phyloP scores from a whole-genome alignment of 1,140 invertebrate species.

The Panagrolaimus sp. region DNA sequence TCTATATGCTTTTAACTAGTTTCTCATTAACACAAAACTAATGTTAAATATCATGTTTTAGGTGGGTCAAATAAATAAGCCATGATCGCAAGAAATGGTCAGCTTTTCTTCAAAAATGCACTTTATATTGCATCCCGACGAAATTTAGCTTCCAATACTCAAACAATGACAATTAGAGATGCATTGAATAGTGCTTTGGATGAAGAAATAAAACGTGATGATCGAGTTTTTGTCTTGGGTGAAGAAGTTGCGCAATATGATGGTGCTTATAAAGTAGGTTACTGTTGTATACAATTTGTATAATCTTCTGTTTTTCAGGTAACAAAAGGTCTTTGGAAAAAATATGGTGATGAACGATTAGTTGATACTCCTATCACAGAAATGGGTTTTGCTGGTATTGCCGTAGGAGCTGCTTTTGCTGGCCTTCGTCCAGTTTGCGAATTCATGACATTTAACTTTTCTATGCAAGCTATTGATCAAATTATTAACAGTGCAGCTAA shows the following conservation, averaged over 20 bases:
- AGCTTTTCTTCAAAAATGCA: slow-evolving; percentile 1
- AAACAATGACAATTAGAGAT: slow-evolving; percentile 70
- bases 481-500: slow-evolving; percentile 94
- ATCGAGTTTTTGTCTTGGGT: slow-evolving; percentile 85
- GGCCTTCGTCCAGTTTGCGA: slow-evolving; percentile 94
- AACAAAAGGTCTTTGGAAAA: slow-evolving; percentile 90
- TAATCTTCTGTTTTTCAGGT: slow-evolving; percentile 62
- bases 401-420: slow-evolving; percentile 89
- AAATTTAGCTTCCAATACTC: neutral
- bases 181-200: slow-evolving; percentile 90
- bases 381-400: slow-evolving; percentile 89
- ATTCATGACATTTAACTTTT: slow-evolving; percentile 99
- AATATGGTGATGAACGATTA: slow-evolving; percentile 91
- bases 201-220: slow-evolving; percentile 91
- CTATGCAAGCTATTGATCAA: slow-evolving; percentile 99
- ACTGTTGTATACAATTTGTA: slow-evolving; percentile 8
- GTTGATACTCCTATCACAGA: slow-evolving; percentile 98
- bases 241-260: slow-evolving; percentile 98
- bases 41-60: too few relatives aligned
- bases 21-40: too few relatives aligned
- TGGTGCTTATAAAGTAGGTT: slow-evolving; percentile 88
- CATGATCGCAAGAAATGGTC: too few relatives aligned
- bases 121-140: neutral
- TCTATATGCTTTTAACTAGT: too few relatives aligned
- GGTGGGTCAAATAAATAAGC: too few relatives aligned